Evolutionary conservation across 1,140 invertebrate species (phyloP).

Genomic region (Ceratoteleas bidentatus): DNA sequence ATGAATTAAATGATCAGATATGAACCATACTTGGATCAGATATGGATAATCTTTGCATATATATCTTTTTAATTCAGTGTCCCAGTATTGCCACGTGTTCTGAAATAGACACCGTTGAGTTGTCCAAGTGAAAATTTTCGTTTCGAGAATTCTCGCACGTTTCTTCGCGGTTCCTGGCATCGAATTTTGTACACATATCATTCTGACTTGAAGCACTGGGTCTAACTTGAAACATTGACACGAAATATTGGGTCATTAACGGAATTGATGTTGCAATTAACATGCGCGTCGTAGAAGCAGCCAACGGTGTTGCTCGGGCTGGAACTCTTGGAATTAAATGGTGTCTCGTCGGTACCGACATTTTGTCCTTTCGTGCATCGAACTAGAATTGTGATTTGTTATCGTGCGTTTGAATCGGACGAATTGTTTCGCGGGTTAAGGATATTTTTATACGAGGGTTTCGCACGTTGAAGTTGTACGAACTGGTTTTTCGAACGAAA

Average conservation of each 20-base stretch:
- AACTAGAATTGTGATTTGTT: neutral
- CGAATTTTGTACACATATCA: constrained; percentile 27
- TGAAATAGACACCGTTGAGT: too few relatives aligned
- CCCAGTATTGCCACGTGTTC: too few relatives aligned
- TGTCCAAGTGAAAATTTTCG: neutral
- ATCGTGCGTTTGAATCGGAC: neutral
- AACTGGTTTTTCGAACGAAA: too few relatives aligned
- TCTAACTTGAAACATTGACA: neutral
- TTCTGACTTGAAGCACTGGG: neutral
- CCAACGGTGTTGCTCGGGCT: neutral
- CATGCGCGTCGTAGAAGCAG: neutral
- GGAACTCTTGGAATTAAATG: neutral
- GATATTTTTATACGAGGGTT: neutral
- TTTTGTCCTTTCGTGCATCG: neutral
- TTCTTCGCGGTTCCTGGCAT: neutral
- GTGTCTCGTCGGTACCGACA: neutral
- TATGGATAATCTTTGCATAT: too few relatives aligned
- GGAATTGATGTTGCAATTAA: neutral
- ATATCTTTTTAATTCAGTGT: too few relatives aligned
- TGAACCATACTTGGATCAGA: too few relatives aligned
- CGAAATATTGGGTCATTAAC: neutral
- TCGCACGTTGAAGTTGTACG: neutral
- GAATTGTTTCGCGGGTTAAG: too few relatives aligned
- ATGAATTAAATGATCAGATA: too few relatives aligned
- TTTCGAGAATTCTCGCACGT: too few relatives aligned